Percentiles rank a stretch among this genome's conserved stretches.
phyloP scores from a whole-genome alignment of 2,113 vertebrate genomes.

The Dissostichus mawsoni region DNA sequence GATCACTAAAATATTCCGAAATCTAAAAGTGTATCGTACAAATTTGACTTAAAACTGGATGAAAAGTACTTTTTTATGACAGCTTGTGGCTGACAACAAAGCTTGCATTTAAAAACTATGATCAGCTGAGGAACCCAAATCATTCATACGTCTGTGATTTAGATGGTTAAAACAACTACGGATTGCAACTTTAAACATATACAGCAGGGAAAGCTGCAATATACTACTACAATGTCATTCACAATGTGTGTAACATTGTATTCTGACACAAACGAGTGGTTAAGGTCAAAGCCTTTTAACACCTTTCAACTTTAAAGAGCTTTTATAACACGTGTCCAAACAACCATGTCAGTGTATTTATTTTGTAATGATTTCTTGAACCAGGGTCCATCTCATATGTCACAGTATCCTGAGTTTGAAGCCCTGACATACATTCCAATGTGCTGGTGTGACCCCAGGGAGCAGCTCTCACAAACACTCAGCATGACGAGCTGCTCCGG shows the following conservation, averaged over 20 bases:
- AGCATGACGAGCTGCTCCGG: neutral
- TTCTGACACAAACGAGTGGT: too few species aligned
- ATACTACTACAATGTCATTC: too few species aligned
- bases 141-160: neutral
- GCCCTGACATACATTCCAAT: constrained; percentile 65
- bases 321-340: too few species aligned
- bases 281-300: neutral
- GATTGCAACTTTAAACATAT: neutral
- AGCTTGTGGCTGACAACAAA: too few species aligned
- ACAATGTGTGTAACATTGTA: too few species aligned
- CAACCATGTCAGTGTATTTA: too few species aligned
- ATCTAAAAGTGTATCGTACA: too few species aligned
- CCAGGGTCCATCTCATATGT: too few species aligned
- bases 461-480: constrained; percentile 67
- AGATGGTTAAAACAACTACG: neutral
- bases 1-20: too few species aligned
- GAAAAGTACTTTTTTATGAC: too few species aligned
- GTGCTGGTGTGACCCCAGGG: constrained; percentile 66
- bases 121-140: neutral
- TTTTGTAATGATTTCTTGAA: too few species aligned
- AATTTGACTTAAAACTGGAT: too few species aligned
- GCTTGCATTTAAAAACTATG: neutral
- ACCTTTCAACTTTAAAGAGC: neutral
- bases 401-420: constrained; percentile 19
- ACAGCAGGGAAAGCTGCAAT: neutral